A percentile compares a stretch with the other conserved stretches of the same genome.
phyloP scores from a whole-genome alignment of 37 sponge, comb jelly and placozoan species.

The Geodia barretti region DNA sequence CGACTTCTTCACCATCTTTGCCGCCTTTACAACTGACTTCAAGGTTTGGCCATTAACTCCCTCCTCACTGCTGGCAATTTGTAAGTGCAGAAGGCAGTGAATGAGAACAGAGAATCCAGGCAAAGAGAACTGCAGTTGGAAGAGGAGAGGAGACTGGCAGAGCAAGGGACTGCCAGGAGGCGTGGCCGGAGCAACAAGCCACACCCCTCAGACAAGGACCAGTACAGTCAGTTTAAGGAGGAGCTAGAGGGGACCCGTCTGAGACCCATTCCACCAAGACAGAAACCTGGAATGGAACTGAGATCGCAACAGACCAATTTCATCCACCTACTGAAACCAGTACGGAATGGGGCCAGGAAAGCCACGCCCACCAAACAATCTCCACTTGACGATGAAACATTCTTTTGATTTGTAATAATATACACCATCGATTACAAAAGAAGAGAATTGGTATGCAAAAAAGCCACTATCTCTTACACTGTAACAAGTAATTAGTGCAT shows the following conservation, averaged over 20 bases:
- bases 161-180: background rate
- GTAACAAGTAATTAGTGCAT: no score
- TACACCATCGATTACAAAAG: no score
- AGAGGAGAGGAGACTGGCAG: constrained; percentile 6
- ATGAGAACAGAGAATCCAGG: constrained; percentile 26
- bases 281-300: background rate
- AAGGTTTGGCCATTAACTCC: constrained; percentile 24
- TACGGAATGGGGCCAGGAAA: no score
- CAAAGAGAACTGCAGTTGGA: background rate
- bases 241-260: background rate
- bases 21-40: constrained; percentile 68
- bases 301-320: background rate
- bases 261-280: background rate
- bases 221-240: background rate
- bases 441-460: background rate
- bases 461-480: no score
- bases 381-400: background rate
- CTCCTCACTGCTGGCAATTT: background rate
- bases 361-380: background rate
- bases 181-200: background rate
- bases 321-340: background rate
- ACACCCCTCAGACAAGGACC: background rate
- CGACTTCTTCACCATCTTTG: constrained; percentile 83
- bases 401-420: no score
- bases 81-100: constrained; percentile 10